Evolutionary conservation across 2,888 invertebrate species (phyloP).

Genomic region (Chymomyza fuscimana): DNA sequence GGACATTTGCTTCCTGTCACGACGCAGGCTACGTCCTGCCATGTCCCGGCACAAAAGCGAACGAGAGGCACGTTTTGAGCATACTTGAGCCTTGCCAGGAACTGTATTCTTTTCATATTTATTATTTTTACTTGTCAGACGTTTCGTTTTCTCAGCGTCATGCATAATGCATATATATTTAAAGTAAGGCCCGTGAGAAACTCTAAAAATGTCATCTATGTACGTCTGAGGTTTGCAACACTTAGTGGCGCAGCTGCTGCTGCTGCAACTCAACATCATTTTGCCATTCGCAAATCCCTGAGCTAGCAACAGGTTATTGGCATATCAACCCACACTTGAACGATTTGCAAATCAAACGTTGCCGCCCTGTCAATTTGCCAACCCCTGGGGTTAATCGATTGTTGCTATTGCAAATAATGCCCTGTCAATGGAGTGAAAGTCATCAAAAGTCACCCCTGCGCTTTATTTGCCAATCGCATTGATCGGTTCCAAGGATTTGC

Average conservation of each 20-base stretch:
- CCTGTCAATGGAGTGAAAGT: slow-evolving; percentile 11
- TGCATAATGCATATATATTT: slow-evolving; percentile 61
- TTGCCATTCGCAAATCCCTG: no score
- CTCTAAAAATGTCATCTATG: slow-evolving; percentile 37
- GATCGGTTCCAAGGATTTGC: slow-evolving; percentile 42
- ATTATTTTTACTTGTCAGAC: not conserved
- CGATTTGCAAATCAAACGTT: slow-evolving; percentile 2
- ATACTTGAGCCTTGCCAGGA: not conserved
- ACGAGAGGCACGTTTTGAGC: not conserved
- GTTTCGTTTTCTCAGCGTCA: slow-evolving; percentile 36
- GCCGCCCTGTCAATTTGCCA: slow-evolving; percentile 55
- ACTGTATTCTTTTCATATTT: not conserved
- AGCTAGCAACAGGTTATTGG: not conserved
- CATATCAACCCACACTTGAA: not conserved
- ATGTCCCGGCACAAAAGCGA: not conserved
- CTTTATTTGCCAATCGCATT: slow-evolving; percentile 56
- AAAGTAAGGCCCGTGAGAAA: slow-evolving; percentile 60
- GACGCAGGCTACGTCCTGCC: slow-evolving; percentile 41
- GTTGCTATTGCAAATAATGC: no score
- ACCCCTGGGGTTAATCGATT: slow-evolving; percentile 2
- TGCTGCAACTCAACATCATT: not conserved
- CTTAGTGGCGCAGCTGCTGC: slow-evolving; percentile 3
- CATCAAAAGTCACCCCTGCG: slow-evolving; percentile 32
- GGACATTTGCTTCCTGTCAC: slow-evolving; percentile 71
- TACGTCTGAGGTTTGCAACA: slow-evolving; percentile 16